Evolutionary conservation across 1,140 invertebrate genomes (phyloP), one percentile per base, ranked within the genome.

Genomic region (Drosophila micromelanica): DNA sequence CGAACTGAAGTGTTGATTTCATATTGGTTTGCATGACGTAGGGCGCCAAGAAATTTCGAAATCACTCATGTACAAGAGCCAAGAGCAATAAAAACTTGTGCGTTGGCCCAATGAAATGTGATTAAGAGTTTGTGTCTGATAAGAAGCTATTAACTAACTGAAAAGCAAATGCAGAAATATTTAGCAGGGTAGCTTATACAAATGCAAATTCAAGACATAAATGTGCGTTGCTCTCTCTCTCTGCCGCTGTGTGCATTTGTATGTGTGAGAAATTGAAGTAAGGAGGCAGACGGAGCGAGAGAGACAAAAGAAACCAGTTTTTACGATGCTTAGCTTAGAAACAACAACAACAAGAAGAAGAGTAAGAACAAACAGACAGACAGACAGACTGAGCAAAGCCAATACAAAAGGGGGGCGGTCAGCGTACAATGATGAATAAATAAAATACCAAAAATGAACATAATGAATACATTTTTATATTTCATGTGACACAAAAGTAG

Each of bases 251-350:
- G 46, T 61, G 52, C 64, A 6, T 59, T 17, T 77, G 62, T 62
- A 37, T 69, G 51, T 73, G 60, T 27, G 52, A 64, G 73, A 60
- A 72, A 38, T 59, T 62, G 55, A 62, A 43, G 30, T 72, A 42
- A 8, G 68, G 54, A 54, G 49, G 57, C 51, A 74, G 64, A 27
- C 11, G 45, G 46, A 56, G 64, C 49, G 60, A 63, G 52, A 37
- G 23, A 46, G 64, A 69, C 42, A 73, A 45, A 65, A 46, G 52
- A 86, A 86, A 86, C 81, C 81, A 80, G 81, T 86, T 86, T 85
- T 76, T 65, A 75, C 75, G 78, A 82, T 87, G 82, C 82, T 87
- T 61, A 82, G 76, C 82, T 86, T 76, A 82, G 76, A 72, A 84
- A 68, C 67, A 74, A 76, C 67, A 74, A 76, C 72, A 82, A 70